phyloP scores from a whole-genome alignment of 2,888 invertebrate genomes.

The Xestoiulus laeticollis region DNA sequence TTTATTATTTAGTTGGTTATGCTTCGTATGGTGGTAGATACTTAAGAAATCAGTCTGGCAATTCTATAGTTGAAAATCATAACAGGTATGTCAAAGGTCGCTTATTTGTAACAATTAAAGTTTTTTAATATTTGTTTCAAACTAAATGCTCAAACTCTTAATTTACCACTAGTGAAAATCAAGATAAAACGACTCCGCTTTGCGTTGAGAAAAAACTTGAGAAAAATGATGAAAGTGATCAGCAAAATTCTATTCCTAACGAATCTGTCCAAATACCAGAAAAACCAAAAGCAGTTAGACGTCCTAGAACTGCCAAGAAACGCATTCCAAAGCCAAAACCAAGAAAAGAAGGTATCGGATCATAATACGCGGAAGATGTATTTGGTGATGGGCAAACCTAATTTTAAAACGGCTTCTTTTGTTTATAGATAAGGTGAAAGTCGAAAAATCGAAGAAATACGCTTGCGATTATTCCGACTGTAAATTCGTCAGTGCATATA shows the following conservation, averaged over 20 bases:
- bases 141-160: not conserved
- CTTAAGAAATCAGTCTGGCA: too few species aligned
- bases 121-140: too few species aligned
- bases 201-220: not conserved
- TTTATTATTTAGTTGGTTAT: not conserved
- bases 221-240: not conserved
- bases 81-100: too few species aligned
- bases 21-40: too few species aligned
- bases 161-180: not conserved
- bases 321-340: not conserved
- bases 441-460: not conserved
- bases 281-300: not conserved
- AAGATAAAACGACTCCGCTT: not conserved
- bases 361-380: not conserved
- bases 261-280: not conserved
- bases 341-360: not conserved
- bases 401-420: conserved; percentile 60
- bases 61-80: too few species aligned
- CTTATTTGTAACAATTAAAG: too few species aligned
- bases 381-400: conserved; percentile 65
- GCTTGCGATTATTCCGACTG: conserved; percentile 21
- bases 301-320: not conserved
- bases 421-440: not conserved
- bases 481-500: conserved; percentile 42
- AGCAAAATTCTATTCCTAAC: not conserved